Conservation (phyloP, 2,888 invertebrate species). For the Harmothoe impar region DNA sequence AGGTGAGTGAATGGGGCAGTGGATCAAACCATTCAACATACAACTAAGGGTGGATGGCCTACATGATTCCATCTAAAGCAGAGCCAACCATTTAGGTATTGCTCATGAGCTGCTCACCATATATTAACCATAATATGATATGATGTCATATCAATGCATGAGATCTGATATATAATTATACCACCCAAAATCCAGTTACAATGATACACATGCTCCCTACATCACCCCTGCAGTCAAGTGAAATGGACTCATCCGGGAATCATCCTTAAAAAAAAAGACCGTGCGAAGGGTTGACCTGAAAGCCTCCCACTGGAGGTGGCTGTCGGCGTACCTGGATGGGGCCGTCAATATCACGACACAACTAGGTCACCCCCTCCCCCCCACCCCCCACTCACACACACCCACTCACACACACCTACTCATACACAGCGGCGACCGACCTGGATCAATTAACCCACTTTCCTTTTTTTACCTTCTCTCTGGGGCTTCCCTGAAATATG, state of each 20-base stretch:
- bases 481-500: background rate
- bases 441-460: constrained; percentile 18
- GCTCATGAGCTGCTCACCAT: too few species aligned
- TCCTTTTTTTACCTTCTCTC: background rate
- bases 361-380: background rate
- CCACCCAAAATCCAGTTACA: too few species aligned
- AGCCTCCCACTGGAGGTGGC: background rate
- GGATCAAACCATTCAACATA: background rate
- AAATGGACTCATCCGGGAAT: background rate
- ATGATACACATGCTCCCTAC: background rate
- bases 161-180: too few species aligned
- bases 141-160: too few species aligned
- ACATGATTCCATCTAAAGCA: background rate
- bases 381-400: background rate
- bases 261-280: background rate
- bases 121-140: too few species aligned
- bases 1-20: background rate
- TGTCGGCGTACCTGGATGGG: background rate
- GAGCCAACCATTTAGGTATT: too few species aligned
- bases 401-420: background rate
- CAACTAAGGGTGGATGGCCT: background rate
- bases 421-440: background rate
- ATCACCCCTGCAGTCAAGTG: background rate
- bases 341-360: constrained; percentile 1
- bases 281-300: constrained; percentile 20